A percentile compares a stretch with the other conserved stretches of the same genome.
Evolutionary conservation across 2,113 vertebrate species (phyloP).

Genomic region (Dromas ardeola): DNA sequence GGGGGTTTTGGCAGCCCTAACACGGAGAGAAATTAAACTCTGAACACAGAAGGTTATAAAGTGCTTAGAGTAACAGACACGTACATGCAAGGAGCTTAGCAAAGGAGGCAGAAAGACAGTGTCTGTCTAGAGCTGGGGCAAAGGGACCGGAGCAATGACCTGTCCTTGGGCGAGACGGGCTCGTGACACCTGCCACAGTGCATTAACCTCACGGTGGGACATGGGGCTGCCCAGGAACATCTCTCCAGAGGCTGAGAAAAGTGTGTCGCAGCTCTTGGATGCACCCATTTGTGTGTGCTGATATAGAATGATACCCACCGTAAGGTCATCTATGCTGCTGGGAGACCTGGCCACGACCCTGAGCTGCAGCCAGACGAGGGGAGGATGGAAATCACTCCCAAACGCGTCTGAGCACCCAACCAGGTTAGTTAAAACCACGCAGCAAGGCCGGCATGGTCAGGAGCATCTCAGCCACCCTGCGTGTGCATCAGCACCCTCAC

Average conservation of each 20-base stretch:
- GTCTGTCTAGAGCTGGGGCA: not conserved
- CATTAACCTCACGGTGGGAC: rapidly evolving
- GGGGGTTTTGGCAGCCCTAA: not conserved
- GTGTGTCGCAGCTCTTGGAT: not conserved
- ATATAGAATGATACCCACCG: rapidly evolving
- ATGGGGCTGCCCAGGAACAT: not conserved
- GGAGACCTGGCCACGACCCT: not conserved
- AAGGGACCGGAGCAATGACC: not conserved
- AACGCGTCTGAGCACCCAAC: not conserved
- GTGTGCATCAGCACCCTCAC: not conserved
- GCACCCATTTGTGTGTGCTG: rapidly evolving
- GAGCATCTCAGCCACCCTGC: not conserved
- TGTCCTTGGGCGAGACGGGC: not conserved
- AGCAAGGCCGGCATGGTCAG: not conserved
- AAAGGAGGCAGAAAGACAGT: not conserved
- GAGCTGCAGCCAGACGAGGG: not conserved
- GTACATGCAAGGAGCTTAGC: not conserved
- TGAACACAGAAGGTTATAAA: constrained; percentile 28
- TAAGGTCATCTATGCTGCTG: not conserved
- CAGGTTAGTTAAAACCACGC: not conserved
- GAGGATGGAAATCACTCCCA: not conserved
- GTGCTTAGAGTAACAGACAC: constrained; percentile 5
- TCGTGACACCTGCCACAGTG: not conserved
- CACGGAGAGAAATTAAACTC: constrained; percentile 13
- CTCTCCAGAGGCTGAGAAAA: not conserved